These are phyloP conservation scores for Heliornis fulica DNA, from an alignment of 2,113 vertebrate genomes.

Conservation along the genomic window DNA sequence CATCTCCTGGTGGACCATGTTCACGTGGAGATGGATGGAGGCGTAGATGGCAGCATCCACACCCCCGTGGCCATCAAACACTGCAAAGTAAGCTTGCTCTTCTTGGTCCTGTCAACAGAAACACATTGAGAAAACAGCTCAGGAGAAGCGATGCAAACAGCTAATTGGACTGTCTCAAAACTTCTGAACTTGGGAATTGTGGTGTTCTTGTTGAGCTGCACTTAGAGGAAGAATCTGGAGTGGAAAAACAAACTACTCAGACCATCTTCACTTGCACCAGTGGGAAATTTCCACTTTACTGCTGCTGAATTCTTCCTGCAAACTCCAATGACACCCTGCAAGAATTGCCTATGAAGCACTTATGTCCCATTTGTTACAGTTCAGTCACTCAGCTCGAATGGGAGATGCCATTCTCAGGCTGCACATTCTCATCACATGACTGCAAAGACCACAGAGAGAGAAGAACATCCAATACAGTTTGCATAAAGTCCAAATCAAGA, in stretches of 20 bases:
- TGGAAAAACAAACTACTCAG: not conserved
- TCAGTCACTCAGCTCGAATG: slow-evolving; percentile 23
- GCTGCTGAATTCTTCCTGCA: not conserved
- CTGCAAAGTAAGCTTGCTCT: slow-evolving; percentile 95
- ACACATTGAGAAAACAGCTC: not conserved
- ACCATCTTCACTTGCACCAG: not conserved
- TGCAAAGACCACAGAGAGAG: not conserved
- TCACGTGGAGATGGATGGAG: slow-evolving; percentile 94
- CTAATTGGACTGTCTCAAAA: not conserved
- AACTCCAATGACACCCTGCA: not conserved
- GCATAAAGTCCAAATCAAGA: not conserved
- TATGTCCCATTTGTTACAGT: not conserved
- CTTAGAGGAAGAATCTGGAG: not conserved
- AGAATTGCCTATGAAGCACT: not conserved
- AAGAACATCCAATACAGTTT: slow-evolving; percentile 2
- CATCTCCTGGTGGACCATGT: slow-evolving; percentile 89
- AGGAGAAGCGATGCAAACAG: not conserved
- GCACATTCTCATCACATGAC: slow-evolving; percentile 15
- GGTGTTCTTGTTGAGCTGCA: not conserved
- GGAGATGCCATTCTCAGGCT: slow-evolving; percentile 26
- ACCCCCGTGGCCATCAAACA: slow-evolving; percentile 96
- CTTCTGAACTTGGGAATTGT: not conserved
- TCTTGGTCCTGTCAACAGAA: slow-evolving; percentile 87
- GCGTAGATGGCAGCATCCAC: slow-evolving; percentile 96
- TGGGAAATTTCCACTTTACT: not conserved